phyloP scores from a whole-genome alignment of 2,113 vertebrate species.

The Perca fluviatilis region DNA sequence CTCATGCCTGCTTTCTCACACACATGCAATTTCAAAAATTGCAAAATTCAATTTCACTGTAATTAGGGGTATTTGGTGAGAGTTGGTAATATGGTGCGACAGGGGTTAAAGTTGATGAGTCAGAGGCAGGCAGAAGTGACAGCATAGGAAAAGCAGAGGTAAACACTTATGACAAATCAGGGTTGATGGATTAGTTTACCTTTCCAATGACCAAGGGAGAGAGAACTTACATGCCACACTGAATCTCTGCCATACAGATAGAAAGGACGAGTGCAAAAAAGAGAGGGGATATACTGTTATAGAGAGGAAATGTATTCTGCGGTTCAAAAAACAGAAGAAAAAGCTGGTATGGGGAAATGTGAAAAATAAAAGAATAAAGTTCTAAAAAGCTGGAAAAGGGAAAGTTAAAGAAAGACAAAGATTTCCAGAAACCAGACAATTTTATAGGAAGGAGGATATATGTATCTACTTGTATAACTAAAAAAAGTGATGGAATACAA shows the following conservation, averaged over 20 bases:
- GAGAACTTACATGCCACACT: constrained; percentile 27
- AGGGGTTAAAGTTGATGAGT: constrained; percentile 57
- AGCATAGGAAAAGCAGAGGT: constrained; percentile 46
- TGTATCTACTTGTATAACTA: not conserved
- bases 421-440: not conserved
- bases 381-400: not conserved
- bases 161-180: constrained; percentile 65
- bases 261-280: constrained; percentile 26
- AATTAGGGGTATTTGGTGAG: constrained; percentile 40
- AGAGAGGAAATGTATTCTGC: constrained; percentile 5
- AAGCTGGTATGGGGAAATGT: not conserved
- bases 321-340: not conserved
- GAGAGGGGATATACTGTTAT: not conserved
- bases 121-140: constrained; percentile 42
- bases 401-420: not conserved
- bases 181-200: constrained; percentile 71
- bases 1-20: constrained; percentile 16
- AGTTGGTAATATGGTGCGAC: constrained; percentile 39
- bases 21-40: constrained; percentile 1
- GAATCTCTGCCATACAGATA: constrained; percentile 35
- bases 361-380: not conserved
- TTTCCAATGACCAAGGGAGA: constrained; percentile 26
- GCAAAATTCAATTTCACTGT: too few species aligned
- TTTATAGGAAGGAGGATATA: not conserved
- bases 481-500: constrained; percentile 17